phyloP scores from a whole-genome alignment of 2,113 vertebrate genomes.

The Amphiprion ocellaris region DNA sequence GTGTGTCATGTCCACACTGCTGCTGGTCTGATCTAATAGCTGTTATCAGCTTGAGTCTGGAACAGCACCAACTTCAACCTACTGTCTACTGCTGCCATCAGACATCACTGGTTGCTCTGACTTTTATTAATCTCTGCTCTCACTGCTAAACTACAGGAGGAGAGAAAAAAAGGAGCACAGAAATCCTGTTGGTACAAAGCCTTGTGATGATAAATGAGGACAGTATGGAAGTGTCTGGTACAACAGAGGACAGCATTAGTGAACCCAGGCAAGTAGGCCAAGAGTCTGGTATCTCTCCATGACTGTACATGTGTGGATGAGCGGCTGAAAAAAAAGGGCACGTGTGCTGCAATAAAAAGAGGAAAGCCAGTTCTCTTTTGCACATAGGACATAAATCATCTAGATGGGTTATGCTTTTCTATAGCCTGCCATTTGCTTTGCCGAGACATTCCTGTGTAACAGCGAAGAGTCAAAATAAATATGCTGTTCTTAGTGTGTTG shows the following conservation, averaged over 20 bases:
- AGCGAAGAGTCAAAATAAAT: slow-evolving; percentile 79
- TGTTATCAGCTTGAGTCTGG: slow-evolving; percentile 51
- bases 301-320: slow-evolving; percentile 44
- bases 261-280: slow-evolving; percentile 74
- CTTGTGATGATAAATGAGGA: slow-evolving; percentile 71
- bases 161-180: slow-evolving; percentile 28
- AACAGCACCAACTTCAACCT: slow-evolving; percentile 46
- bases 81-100: slow-evolving; percentile 52
- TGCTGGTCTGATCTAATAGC: slow-evolving; percentile 48
- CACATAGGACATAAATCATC: slow-evolving; percentile 77
- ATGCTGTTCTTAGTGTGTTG: slow-evolving; percentile 65
- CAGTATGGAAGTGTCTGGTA: slow-evolving; percentile 59
- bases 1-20: slow-evolving; percentile 54
- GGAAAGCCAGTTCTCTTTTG: slow-evolving; percentile 41
- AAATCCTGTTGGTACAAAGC: slow-evolving; percentile 52
- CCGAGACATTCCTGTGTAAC: slow-evolving; percentile 75
- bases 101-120: slow-evolving; percentile 56
- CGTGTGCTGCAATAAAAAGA: slow-evolving; percentile 1
- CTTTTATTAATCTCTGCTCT: slow-evolving; percentile 51
- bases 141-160: slow-evolving; percentile 20
- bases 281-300: slow-evolving; percentile 59
- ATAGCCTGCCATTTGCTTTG: slow-evolving; percentile 77
- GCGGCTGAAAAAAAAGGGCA: neutral
- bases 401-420: slow-evolving; percentile 66
- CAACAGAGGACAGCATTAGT: slow-evolving; percentile 70